Evolutionary conservation across 1,140 invertebrate genomes (phyloP), one percentile per base, ranked within the genome.

Genomic region (Danaus melanippus): DNA sequence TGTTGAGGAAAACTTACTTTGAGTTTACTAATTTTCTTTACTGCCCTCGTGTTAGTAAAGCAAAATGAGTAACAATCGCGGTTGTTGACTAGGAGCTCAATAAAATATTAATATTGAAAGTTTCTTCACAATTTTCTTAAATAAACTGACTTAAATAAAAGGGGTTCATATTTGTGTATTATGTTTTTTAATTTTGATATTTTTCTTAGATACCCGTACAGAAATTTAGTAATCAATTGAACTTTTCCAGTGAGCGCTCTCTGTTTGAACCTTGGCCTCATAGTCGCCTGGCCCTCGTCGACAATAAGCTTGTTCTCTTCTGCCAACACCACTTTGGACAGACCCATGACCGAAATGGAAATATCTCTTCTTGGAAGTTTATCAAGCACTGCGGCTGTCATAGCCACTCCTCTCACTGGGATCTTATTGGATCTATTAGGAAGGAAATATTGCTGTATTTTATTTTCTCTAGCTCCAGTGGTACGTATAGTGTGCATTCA

Each of bases 281-380:
- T 75, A 46, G 72, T 62, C 47, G 54, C 67, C 0, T 79, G 76
- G 76, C 74, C 76, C 5, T 75, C 76, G 6, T 72, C 63, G 0
- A 73, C 73, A 0, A 50, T 71, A 6, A 63, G 60, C 32, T 21
- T 74, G 0, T 79, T 76, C 45, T 47, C 53, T 2, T 76, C 76
- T 10, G 21, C 21, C 0, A 67, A 71, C 51, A 79, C 76, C 1
- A 67, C 71, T 10, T 56, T 79, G 8, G 47, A 71, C 12, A 45
- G 74, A 42, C 65, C 73, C 0, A 76, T 77, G 74, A 65, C 56
- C 12, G 64, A 67, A 9, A 69, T 59, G 2, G 76, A 79, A 53
- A 32, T 72, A 39, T 46, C 70, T 0, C 64, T 79, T 0, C 62
- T 77, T 10, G 73, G 76, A 6, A 70, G 69, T 48, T 53, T 79